These are phyloP conservation scores for Pomatorhinus ruficollis DNA, from an alignment of 2,113 vertebrate species.

Conservation along the genomic window DNA sequence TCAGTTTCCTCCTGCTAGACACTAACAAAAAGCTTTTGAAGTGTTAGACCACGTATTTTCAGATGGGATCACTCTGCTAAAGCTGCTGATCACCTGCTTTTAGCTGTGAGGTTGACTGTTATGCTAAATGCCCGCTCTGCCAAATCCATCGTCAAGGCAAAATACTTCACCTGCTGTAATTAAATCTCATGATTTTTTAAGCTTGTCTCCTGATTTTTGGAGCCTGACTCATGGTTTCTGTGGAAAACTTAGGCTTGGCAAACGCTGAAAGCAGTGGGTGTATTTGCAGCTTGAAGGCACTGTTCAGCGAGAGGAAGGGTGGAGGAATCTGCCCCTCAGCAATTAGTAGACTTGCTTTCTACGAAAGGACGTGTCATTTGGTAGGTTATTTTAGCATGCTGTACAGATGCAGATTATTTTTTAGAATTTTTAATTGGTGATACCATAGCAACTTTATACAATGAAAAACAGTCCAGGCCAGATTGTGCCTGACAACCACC, in stretches of 20 bases:
- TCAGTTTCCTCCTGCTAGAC: neutral
- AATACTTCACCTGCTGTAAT: slow-evolving; percentile 30
- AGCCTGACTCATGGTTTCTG: slow-evolving; percentile 66
- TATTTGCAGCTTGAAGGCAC: slow-evolving; percentile 69
- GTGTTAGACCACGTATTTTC: slow-evolving; percentile 28
- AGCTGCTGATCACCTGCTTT: slow-evolving; percentile 27
- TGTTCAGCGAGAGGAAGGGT: slow-evolving; percentile 56
- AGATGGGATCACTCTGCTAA: neutral
- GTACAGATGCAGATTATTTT: slow-evolving; percentile 72
- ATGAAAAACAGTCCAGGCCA: slow-evolving; percentile 65
- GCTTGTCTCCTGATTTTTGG: slow-evolving; percentile 45
- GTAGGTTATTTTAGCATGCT: slow-evolving; percentile 70
- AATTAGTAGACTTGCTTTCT: slow-evolving; percentile 70
- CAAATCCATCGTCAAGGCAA: neutral
- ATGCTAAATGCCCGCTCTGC: neutral
- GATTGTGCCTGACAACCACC: slow-evolving; percentile 68
- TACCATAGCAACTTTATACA: slow-evolving; percentile 72
- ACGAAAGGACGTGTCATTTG: slow-evolving; percentile 69
- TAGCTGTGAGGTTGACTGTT: slow-evolving; percentile 1
- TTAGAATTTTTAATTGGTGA: slow-evolving; percentile 71
- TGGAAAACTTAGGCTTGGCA: slow-evolving; percentile 57
- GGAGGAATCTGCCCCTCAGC: slow-evolving; percentile 68
- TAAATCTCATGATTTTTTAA: slow-evolving; percentile 61
- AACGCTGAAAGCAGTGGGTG: slow-evolving; percentile 63
- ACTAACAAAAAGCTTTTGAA: slow-evolving; percentile 4